These are phyloP conservation scores for Hydrophis major DNA, from an alignment of 2,797 vertebrate species.

Conservation along the genomic window DNA sequence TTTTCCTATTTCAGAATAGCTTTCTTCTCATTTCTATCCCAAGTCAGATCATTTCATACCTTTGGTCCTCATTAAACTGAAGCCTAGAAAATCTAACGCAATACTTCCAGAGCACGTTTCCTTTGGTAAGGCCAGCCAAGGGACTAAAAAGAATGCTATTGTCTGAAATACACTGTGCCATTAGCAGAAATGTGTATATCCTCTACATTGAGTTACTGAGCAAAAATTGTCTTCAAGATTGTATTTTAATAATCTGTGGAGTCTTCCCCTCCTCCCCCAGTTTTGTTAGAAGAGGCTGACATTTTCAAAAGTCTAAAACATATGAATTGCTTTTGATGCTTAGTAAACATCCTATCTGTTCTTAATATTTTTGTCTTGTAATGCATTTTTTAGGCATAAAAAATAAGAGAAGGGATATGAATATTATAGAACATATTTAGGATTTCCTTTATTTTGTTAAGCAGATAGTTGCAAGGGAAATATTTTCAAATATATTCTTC, in stretches of 20 bases:
- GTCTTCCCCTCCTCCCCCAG: slow-evolving; percentile 28
- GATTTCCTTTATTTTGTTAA: slow-evolving; percentile 26
- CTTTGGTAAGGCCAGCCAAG: slow-evolving; percentile 64
- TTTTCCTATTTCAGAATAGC: slow-evolving; percentile 44
- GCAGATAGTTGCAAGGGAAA: slow-evolving; percentile 45
- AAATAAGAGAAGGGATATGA: slow-evolving; percentile 24
- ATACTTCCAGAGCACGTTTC: slow-evolving; percentile 69
- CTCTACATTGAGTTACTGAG: slow-evolving; percentile 57
- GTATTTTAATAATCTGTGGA: slow-evolving; percentile 42
- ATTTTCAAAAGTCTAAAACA: slow-evolving; percentile 37
- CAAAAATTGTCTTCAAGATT: slow-evolving; percentile 51
- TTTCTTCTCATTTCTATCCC: slow-evolving; percentile 56
- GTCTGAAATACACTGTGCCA: slow-evolving; percentile 62
- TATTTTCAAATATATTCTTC: slow-evolving; percentile 55
- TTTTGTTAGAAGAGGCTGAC: slow-evolving; percentile 38
- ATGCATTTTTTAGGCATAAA: slow-evolving; percentile 11
- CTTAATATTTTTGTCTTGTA: slow-evolving; percentile 37
- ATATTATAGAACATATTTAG: slow-evolving; percentile 44
- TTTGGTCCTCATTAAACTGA: slow-evolving; percentile 57
- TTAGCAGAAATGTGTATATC: slow-evolving; percentile 70
- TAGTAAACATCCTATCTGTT: slow-evolving; percentile 22
- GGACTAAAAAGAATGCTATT: slow-evolving; percentile 69
- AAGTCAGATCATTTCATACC: slow-evolving; percentile 52
- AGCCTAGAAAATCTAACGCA: slow-evolving; percentile 65
- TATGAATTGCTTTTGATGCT: slow-evolving; percentile 43